Base-by-base conservation (phyloP, 92 coral and sea anemone genomes). In the Porites rus region DNA sequence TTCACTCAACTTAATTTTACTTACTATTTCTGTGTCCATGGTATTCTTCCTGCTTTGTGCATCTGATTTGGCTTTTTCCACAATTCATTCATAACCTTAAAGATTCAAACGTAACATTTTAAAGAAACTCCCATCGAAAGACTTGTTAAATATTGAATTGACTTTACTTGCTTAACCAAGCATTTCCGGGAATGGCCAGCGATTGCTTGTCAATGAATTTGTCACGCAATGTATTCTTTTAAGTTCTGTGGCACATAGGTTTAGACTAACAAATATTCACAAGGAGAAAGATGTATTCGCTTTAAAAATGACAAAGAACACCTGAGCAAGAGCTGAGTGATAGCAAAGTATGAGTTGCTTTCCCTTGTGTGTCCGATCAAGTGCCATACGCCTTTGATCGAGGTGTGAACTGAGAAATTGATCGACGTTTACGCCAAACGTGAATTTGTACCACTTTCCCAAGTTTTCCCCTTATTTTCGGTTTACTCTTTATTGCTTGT, bases 41-140 rank as follows among this genome's bases (percentile, higher is more conserved):
- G 69, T 64, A 64, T 13, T 64, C 20, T 64, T 64, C 17, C 69
- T 64, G 69, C 69, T 64, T 64, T 64, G 69, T 12, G 69, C 69
- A 64, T 64, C 69, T 64, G 69, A 64, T 64, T 2, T 64, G 69
- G 69, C 17, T 16, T 22, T 64, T 64, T n/a, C 69, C 69, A 64
- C 69, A 64, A 64, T 64, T 64, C 72, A 67, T 67, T 67, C 72
- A 67, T 46, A 43, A 67, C 72, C 72, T 67, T 67, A 67, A 43
- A 67, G 72, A 67, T 67, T 67, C 72, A 43, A 67, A 67, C 72
- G 72, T 67, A 67, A n/a, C 25, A 67, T 67, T 67, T 67, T 67
- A 21, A 67, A 67, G 72, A 67, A 19, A 19, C 72, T 67, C 72
- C 72, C 72, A 12, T 67, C 72, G 72, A 67, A 67, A 67, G 72